Evolutionary conservation across 2,113 vertebrate genomes (phyloP), one percentile per base, ranked within the genome.

Genomic region (Cepphus grylle): DNA sequence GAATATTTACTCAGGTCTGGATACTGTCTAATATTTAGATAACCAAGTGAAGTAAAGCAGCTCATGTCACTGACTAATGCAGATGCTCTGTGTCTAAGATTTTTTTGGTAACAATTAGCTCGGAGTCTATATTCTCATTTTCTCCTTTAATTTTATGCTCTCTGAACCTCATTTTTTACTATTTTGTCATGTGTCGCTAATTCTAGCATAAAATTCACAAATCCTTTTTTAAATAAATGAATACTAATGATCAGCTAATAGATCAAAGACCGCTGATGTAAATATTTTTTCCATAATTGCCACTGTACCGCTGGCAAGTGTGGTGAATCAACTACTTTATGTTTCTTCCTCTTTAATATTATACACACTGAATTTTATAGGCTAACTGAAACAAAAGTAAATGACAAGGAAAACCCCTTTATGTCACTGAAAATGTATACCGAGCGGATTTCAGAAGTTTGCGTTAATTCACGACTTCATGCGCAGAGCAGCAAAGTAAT

Each of bases 351-450:
- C 21, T 95, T 92, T 86, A 63, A 67, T 71, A 79, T 79, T 50
- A 80, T 82, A 42, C 17, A 27, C 65, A 43, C 11, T 38, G 40
- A 81, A 83, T 77, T 90, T 96, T 88, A 82, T 80, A 77, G 58
- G 81, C 47, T 59, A 78, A 91, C 20, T 80, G 53, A 85, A 91
- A 94, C 92, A 91, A 94, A 94, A 93, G 79, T 76, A 95, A 87
- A 91, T 76, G 30, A 36, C 50, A 84, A 86, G 56, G 32, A 81
- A 84, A 92, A 63, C 17, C 7, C 38, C 38, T 91, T 91, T 79
- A 69, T 86, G 62, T 93, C 25, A 4, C 40, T 80, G 81, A 93
- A 93, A 94, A 79, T 5, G 17, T 43, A 4, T 76, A 42, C 38
- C 53, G 43, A 80, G 66, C 80, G n/a, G 5, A 62, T 93, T 92